Conservation (phyloP, 2,797 vertebrate species). For the Anabacerthia variegaticeps region DNA sequence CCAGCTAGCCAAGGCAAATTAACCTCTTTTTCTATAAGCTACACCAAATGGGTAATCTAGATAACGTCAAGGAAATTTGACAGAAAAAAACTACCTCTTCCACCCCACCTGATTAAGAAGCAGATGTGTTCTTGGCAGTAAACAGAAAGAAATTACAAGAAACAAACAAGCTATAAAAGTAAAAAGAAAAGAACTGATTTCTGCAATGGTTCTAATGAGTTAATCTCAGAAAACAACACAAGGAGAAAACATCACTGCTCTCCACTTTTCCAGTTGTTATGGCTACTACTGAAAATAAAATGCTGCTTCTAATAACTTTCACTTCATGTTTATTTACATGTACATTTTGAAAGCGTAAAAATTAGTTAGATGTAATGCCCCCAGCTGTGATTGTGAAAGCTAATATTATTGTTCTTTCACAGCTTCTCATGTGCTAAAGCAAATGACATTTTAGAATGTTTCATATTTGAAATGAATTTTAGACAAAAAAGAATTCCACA, state of each 20-base stretch:
- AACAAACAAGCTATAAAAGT: neutral
- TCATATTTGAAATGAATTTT: neutral
- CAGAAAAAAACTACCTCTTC: neutral
- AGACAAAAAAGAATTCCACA: neutral
- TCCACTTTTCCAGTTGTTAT: neutral
- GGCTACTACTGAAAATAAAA: neutral
- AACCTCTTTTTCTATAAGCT: neutral
- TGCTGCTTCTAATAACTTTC: neutral
- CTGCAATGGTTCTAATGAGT: neutral
- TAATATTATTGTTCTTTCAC: neutral
- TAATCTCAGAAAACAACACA: neutral
- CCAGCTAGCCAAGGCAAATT: neutral
- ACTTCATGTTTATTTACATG: neutral
- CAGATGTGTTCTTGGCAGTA: neutral
- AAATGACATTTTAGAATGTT: neutral
- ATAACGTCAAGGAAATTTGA: neutral
- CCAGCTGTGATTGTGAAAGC: neutral
- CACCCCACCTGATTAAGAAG: neutral
- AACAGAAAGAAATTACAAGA: neutral
- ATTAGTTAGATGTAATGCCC: neutral
- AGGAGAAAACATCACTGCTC: neutral
- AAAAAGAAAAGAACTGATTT: neutral
- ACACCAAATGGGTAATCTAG: neutral
- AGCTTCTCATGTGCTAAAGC: neutral
- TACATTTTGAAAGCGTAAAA: neutral